Conservation (phyloP, 2,113 vertebrate genomes). For the Plectropomus leopardus region DNA sequence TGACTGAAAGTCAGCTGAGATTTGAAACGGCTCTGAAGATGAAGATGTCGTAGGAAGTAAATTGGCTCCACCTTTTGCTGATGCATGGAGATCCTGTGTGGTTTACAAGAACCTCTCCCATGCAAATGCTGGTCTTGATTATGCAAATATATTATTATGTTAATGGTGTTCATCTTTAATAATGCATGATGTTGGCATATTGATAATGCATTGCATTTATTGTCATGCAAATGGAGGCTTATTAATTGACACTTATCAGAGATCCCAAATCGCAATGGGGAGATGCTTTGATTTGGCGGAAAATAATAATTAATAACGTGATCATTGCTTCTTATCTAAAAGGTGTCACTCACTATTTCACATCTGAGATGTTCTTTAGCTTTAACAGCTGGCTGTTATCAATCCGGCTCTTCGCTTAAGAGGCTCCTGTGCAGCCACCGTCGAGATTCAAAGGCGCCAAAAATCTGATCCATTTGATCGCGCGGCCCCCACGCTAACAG, state of each 20-base stretch:
- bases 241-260: constrained; percentile 70
- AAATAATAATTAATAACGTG: not conserved
- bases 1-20: constrained; percentile 5
- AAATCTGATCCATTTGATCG: constrained; percentile 50
- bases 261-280: constrained; percentile 35
- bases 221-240: constrained; percentile 75
- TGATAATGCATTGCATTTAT: constrained; percentile 78
- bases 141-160: constrained; percentile 84
- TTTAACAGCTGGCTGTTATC: constrained; percentile 56
- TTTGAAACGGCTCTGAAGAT: constrained; percentile 8
- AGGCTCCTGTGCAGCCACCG: constrained; percentile 27
- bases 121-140: constrained; percentile 80
- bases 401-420: constrained; percentile 18
- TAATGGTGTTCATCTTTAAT: constrained; percentile 81
- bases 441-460: constrained; percentile 44
- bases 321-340: constrained; percentile 10
- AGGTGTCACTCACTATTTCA: not conserved
- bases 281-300: constrained; percentile 10
- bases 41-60: constrained; percentile 11
- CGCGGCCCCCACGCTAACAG: constrained; percentile 44
- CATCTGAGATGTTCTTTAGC: constrained; percentile 48
- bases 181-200: constrained; percentile 84
- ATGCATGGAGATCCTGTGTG: constrained; percentile 38
- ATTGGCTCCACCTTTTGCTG: constrained; percentile 45
- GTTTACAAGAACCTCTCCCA: constrained; percentile 62